Evolutionary conservation across 1,140 invertebrate genomes (phyloP).

Genomic region (Steinernema khuongi): DNA sequence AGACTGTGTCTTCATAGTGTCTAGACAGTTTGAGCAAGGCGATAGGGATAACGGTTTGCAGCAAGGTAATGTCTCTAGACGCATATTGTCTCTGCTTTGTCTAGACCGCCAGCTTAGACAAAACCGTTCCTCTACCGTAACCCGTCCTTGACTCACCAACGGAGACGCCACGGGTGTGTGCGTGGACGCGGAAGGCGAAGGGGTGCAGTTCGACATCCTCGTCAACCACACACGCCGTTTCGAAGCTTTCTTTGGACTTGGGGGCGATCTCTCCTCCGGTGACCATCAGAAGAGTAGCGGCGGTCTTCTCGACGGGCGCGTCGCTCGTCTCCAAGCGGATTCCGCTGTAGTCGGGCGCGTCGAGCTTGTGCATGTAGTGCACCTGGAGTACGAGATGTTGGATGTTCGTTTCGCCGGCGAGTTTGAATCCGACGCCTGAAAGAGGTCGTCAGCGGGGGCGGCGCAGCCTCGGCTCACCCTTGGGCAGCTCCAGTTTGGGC

Average conservation of each 20-base stretch:
- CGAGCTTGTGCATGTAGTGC: conserved; percentile 71
- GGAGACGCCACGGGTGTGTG: conserved; percentile 66
- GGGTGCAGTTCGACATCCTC: conserved; percentile 81
- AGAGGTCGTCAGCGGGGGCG: conserved; percentile 5
- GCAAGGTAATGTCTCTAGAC: too few species aligned
- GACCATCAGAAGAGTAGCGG: conserved; percentile 51
- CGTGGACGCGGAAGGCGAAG: conserved; percentile 89
- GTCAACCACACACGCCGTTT: conserved; percentile 73
- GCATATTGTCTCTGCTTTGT: too few species aligned
- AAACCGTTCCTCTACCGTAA: conserved; percentile 32
- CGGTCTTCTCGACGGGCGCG: conserved; percentile 44
- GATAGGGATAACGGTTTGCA: too few species aligned
- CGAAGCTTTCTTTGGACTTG: conserved; percentile 70
- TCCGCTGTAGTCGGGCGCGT: conserved; percentile 45
- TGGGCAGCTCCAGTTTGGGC: conserved; percentile 74
- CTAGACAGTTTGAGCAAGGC: too few species aligned
- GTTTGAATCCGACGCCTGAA: conserved; percentile 64
- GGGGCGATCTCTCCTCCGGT: conserved; percentile 46
- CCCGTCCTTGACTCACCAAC: conserved; percentile 30
- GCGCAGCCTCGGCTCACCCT: conserved; percentile 61
- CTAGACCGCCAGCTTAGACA: too few species aligned
- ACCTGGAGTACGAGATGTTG: conserved; percentile 74
- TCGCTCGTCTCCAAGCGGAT: conserved; percentile 48
- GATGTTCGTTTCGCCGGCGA: conserved; percentile 62
- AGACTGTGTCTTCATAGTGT: too few species aligned